Conservation (phyloP, 1,140 invertebrate genomes). For the Macrostomum lignano region DNA sequence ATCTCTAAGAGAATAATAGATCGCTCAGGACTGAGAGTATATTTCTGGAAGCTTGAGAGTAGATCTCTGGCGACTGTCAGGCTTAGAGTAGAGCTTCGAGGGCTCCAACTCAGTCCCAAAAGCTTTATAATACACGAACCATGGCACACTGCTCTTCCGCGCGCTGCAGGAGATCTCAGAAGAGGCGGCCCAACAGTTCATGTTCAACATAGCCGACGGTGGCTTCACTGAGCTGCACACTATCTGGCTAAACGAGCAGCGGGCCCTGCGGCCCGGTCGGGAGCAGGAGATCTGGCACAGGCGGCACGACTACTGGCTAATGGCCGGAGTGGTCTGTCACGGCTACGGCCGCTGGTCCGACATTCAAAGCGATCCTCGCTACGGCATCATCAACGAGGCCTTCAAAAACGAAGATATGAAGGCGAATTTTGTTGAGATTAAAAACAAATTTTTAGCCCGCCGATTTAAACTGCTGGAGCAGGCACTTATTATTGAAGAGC, state of each 20-base stretch:
- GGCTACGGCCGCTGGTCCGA: slow-evolving; percentile 98
- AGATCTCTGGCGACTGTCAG: too few species aligned
- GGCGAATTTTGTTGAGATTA: slow-evolving; percentile 86
- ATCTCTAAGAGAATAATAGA: too few species aligned
- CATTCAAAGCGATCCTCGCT: slow-evolving; percentile 81
- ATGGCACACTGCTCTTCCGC: too few species aligned
- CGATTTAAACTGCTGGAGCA: slow-evolving; percentile 88
- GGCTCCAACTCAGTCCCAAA: too few species aligned
- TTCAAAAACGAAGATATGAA: slow-evolving; percentile 77
- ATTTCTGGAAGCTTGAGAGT: too few species aligned
- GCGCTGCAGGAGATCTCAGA: too few species aligned
- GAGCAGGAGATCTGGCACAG: slow-evolving; percentile 35
- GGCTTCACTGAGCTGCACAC: slow-evolving; percentile 97
- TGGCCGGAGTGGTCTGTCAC: slow-evolving; percentile 69
- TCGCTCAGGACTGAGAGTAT: too few species aligned
- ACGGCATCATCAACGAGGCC: slow-evolving; percentile 92
- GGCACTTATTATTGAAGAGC: slow-evolving; percentile 91
- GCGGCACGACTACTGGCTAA: slow-evolving; percentile 89
- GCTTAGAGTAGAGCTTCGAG: too few species aligned
- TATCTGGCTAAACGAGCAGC: slow-evolving; percentile 89
- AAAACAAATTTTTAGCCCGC: slow-evolving; percentile 90
- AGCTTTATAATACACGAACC: too few species aligned
- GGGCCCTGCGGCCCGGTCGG: slow-evolving; percentile 55
- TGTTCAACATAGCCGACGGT: slow-evolving; percentile 99
- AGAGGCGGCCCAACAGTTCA: too few species aligned